A percentile compares a stretch with the other conserved stretches of the same genome.
Evolutionary conservation across 2,797 vertebrate species (phyloP).

Genomic region (Hyperoplus lanceolatus): DNA sequence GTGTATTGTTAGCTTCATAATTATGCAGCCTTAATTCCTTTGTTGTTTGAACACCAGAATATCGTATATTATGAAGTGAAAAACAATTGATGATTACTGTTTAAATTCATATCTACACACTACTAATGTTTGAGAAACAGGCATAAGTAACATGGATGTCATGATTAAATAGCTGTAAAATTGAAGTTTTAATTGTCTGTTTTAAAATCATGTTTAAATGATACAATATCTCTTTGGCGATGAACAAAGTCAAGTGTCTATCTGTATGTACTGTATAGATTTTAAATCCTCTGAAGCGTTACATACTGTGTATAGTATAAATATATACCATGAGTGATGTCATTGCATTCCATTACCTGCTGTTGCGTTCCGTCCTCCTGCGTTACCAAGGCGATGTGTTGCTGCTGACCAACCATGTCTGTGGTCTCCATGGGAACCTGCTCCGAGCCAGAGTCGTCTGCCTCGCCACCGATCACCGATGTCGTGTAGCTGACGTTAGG

Average conservation of each 20-base stretch:
- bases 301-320: too few relatives aligned
- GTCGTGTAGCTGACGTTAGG: conserved; percentile 91
- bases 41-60: neutral
- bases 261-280: too few relatives aligned
- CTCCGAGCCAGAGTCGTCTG: conserved; percentile 93
- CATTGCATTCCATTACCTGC: conserved; percentile 82
- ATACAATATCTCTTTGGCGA: neutral
- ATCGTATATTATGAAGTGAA: neutral
- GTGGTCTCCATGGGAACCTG: conserved; percentile 89
- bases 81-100: neutral
- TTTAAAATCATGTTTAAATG: neutral
- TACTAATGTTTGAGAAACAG: neutral
- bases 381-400: conserved; percentile 93
- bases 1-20: neutral
- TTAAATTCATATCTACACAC: neutral
- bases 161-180: neutral
- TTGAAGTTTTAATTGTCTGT: neutral
- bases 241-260: too few relatives aligned
- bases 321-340: neutral
- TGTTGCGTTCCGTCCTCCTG: conserved; percentile 98
- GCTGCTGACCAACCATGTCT: conserved; percentile 90
- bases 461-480: conserved; percentile 85
- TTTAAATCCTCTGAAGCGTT: too few relatives aligned
- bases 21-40: neutral
- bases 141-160: neutral